Percentiles rank a stretch among this genome's conserved stretches.
Evolutionary conservation across 2,888 invertebrate genomes (phyloP).

Genomic region (Patella caerulea): DNA sequence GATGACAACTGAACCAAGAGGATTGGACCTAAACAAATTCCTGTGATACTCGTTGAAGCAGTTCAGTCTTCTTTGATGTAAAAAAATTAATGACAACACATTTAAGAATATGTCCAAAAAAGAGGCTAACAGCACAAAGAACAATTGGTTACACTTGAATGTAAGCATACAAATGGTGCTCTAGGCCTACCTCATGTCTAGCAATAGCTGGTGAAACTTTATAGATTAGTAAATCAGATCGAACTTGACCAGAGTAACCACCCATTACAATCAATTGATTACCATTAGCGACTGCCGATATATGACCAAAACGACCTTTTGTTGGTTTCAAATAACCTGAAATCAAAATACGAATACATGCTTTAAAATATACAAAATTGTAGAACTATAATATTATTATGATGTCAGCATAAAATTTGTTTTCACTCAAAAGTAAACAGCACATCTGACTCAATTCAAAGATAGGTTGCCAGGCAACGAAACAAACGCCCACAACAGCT

Average conservation of each 20-base stretch:
- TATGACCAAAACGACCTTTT: slow-evolving; percentile 81
- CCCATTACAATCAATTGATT: slow-evolving; percentile 89
- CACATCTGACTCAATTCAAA: too few relatives aligned
- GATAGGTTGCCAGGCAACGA: too few relatives aligned
- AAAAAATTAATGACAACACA: too few relatives aligned
- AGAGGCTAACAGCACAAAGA: background rate
- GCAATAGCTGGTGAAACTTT: slow-evolving; percentile 80
- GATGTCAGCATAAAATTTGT: too few relatives aligned
- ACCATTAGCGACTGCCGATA: slow-evolving; percentile 84
- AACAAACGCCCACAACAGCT: too few relatives aligned
- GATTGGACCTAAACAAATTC: too few relatives aligned
- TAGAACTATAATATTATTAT: too few relatives aligned
- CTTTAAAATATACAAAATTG: too few relatives aligned
- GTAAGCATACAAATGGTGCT: background rate
- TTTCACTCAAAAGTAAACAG: too few relatives aligned
- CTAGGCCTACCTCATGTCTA: slow-evolving; percentile 55
- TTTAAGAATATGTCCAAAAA: background rate
- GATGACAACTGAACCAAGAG: too few relatives aligned
- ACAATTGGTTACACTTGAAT: background rate
- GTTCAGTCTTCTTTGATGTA: too few relatives aligned
- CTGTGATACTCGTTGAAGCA: too few relatives aligned
- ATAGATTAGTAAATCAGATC: slow-evolving; percentile 86
- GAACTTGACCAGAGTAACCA: slow-evolving; percentile 93
- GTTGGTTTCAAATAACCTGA: slow-evolving; percentile 22
- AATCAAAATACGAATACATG: background rate